A percentile compares a stretch with the other conserved stretches of the same genome.
phyloP scores from a whole-genome alignment of 2,797 vertebrate genomes.

The Xenopus petersii region DNA sequence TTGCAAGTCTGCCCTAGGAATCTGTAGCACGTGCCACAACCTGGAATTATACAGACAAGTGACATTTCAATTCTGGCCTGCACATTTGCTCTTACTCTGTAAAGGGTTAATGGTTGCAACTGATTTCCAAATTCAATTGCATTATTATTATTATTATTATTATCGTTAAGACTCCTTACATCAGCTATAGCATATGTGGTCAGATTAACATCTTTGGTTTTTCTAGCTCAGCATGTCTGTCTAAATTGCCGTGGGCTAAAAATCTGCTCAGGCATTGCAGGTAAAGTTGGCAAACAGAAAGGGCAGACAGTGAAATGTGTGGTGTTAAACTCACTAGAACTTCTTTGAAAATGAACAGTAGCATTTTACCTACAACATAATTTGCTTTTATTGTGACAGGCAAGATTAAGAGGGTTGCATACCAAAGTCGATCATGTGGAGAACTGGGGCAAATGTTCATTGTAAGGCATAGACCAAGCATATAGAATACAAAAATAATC shows the following conservation, averaged over 20 bases:
- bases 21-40: no score
- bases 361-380: background rate
- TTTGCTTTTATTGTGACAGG: background rate
- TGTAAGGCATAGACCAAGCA: background rate
- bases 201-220: slow-evolving; percentile 44
- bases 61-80: no score
- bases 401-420: background rate
- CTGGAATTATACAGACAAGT: no score
- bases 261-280: slow-evolving; percentile 43
- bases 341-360: background rate
- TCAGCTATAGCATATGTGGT: slow-evolving; percentile 42
- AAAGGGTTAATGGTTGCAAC: background rate
- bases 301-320: slow-evolving; percentile 8
- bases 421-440: background rate
- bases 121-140: slow-evolving; percentile 19
- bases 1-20: no score
- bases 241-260: slow-evolving; percentile 39
- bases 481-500: background rate
- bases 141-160: slow-evolving; percentile 24
- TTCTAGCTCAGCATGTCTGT: slow-evolving; percentile 48
- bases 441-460: background rate
- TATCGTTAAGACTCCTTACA: slow-evolving; percentile 31
- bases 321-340: background rate
- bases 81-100: background rate
- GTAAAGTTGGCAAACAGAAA: slow-evolving; percentile 31